These are phyloP conservation scores for Brotula barbata DNA, from an alignment of 2,797 vertebrate genomes.

Conservation along the genomic window DNA sequence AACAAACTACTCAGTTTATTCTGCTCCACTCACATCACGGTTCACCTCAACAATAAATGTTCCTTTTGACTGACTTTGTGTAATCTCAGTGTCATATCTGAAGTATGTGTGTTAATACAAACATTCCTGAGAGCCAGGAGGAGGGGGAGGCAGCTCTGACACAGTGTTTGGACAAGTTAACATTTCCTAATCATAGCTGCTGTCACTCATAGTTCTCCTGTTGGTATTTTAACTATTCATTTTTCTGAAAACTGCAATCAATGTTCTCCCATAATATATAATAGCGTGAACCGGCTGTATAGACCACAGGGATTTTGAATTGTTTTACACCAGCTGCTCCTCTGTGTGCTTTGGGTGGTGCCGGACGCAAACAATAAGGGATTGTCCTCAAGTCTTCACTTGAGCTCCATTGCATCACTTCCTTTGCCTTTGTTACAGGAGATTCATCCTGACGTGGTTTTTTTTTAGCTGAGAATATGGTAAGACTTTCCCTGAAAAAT, in stretches of 20 bases:
- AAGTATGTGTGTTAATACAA: slow-evolving; percentile 11
- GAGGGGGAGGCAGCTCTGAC: slow-evolving; percentile 3
- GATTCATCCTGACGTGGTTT: slow-evolving; percentile 42
- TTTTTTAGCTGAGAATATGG: too few relatives aligned
- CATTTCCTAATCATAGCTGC: slow-evolving; percentile 47
- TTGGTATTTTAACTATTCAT: neutral
- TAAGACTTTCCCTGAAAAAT: too few relatives aligned
- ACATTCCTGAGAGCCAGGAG: slow-evolving; percentile 26
- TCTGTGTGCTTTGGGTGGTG: slow-evolving; percentile 65
- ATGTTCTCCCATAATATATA: slow-evolving; percentile 35
- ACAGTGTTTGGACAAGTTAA: slow-evolving; percentile 17
- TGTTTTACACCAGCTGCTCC: slow-evolving; percentile 33
- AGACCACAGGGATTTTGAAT: slow-evolving; percentile 36
- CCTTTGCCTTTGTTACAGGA: slow-evolving; percentile 52
- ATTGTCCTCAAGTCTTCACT: slow-evolving; percentile 67
- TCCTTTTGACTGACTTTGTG: slow-evolving; percentile 2
- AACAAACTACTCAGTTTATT: neutral
- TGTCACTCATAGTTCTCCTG: slow-evolving; percentile 38
- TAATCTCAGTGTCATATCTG: slow-evolving; percentile 19
- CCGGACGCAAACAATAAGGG: slow-evolving; percentile 63
- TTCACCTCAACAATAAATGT: slow-evolving; percentile 2
- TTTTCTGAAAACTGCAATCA: slow-evolving; percentile 16
- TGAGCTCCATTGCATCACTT: slow-evolving; percentile 65
- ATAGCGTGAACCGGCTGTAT: slow-evolving; percentile 45
- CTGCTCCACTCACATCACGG: slow-evolving; percentile 5